Percentiles rank a stretch among this genome's conserved stretches.
phyloP scores from a whole-genome alignment of 2,888 invertebrate species.

The Capitulum mitella region DNA sequence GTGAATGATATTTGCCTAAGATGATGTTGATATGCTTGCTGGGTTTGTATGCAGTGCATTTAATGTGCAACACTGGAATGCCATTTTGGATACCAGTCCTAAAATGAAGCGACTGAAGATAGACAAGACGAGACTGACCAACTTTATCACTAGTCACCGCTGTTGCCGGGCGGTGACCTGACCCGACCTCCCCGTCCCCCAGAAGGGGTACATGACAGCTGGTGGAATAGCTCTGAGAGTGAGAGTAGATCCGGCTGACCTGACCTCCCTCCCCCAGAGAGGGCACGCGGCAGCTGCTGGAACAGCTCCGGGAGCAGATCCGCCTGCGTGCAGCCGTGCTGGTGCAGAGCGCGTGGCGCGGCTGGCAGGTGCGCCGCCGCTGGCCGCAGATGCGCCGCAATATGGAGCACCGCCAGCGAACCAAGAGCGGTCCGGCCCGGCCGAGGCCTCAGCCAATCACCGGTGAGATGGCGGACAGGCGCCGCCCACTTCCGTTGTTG shows the following conservation, averaged over 20 bases:
- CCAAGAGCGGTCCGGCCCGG: conserved; percentile 41
- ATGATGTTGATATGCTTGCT: too few relatives aligned
- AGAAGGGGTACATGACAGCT: conserved; percentile 89
- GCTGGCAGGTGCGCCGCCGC: conserved; percentile 59
- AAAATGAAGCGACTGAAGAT: too few relatives aligned
- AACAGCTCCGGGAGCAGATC: conserved; percentile 68
- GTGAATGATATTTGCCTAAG: too few relatives aligned
- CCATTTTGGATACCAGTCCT: too few relatives aligned
- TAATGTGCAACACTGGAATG: too few relatives aligned
- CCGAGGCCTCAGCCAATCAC: conserved; percentile 84
- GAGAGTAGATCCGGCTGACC: too few relatives aligned
- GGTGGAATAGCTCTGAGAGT: conserved; percentile 69
- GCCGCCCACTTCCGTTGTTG: too few relatives aligned
- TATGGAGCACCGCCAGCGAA: conserved; percentile 11
- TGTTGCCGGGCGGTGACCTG: too few relatives aligned
- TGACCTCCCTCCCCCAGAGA: conserved; percentile 54
- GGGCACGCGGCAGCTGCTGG: conserved; percentile 81
- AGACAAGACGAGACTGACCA: too few relatives aligned
- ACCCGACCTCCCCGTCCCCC: conserved; percentile 34
- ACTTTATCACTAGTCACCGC: too few relatives aligned
- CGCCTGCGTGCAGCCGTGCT: conserved; percentile 71
- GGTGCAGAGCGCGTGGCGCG: conserved; percentile 77
- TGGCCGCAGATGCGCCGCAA: conserved; percentile 40
- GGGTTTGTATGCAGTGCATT: too few relatives aligned
- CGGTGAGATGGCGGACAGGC: not conserved